Base-by-base conservation (phyloP, 92 coral and sea anemone genomes). In the Epizoanthus ramosus region DNA sequence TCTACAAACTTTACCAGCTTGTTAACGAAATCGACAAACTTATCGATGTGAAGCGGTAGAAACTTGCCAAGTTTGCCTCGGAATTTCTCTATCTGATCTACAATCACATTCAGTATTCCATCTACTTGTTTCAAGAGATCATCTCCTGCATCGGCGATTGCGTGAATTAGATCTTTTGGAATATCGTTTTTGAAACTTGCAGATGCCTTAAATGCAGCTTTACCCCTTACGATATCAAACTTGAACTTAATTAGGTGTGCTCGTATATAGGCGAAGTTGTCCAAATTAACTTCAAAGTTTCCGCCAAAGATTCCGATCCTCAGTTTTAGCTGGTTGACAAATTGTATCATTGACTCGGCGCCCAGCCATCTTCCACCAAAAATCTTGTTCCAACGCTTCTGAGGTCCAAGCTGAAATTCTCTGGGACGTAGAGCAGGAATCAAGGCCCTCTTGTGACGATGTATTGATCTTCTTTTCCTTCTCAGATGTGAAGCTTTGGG, bases 161-260 rank as follows among this genome's bases (percentile, higher is more conserved):
- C 84, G 67, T 94, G 99, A 19, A 96, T 96, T 21, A 96, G 92
- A 65, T 96, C 99, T 73, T 96, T 96, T 4, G 99, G 99, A 56
- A 96, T 89, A 80, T 96, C 99, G 68, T 96, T 96, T 88, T 96
- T 96, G 63, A 96, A 96, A 57, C 96, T 89, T 2, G 98, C 99
- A 0, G 99, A 87, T 1, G 98, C 95, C 72, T 90, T 96, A 80
- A 96, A 96, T 43, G 98, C 93, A 43, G 98, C 98, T 73, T 94
- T 94, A 3, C 97, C 99, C 63, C 80, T 87, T 5, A 90, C 84
- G 9, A 96, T 86, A 57, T 96, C 95, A 87, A 96, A 94, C 33
- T 71, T 68, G 74, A 91, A 96, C 86, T 88, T 94, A 15, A 92
- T 63, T 33, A 96, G 71, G 73, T 96, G 92, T 52, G 94, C 99